Evolutionary conservation across 2,888 invertebrate genomes (phyloP).

Genomic region (Antheraea yamamai): DNA sequence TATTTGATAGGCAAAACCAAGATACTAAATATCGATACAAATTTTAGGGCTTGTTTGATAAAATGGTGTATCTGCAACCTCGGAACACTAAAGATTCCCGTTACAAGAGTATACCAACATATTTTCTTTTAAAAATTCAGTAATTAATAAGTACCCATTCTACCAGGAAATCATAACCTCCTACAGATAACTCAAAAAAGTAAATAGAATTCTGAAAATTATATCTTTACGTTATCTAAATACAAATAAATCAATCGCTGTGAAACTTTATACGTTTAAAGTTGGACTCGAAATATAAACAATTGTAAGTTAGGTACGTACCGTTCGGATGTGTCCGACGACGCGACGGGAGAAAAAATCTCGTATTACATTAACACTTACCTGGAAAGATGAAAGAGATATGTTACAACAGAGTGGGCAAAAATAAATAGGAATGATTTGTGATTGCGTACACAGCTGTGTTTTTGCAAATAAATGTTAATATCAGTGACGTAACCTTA

Average conservation of each 20-base stretch:
- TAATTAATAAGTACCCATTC: not conserved
- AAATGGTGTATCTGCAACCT: no score
- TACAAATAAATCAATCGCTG: not conserved
- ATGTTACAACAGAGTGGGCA: constrained; percentile 38
- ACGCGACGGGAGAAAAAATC: constrained; percentile 34
- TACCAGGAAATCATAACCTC: not conserved
- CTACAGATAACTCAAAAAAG: not conserved
- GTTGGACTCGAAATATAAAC: constrained; percentile 24
- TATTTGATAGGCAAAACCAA: no score
- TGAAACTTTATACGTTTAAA: constrained; percentile 19
- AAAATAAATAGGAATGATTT: constrained; percentile 32
- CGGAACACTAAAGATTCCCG: no score
- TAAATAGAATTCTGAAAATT: not conserved
- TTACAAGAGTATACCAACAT: no score
- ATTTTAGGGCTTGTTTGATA: no score
- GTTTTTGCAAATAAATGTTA: not conserved
- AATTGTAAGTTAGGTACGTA: constrained; percentile 28
- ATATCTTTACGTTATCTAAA: not conserved
- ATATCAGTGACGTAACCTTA: not conserved
- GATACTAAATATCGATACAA: no score
- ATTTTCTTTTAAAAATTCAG: not conserved
- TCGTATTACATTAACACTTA: constrained; percentile 70
- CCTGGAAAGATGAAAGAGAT: constrained; percentile 72
- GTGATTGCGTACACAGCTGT: not conserved
- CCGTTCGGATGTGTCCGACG: constrained; percentile 19